Percentiles rank a stretch among this genome's conserved stretches.
Evolutionary conservation across 35 echinoderm and acorn worm genomes (phyloP).

Genomic region (Heliocidaris erythrogramma): DNA sequence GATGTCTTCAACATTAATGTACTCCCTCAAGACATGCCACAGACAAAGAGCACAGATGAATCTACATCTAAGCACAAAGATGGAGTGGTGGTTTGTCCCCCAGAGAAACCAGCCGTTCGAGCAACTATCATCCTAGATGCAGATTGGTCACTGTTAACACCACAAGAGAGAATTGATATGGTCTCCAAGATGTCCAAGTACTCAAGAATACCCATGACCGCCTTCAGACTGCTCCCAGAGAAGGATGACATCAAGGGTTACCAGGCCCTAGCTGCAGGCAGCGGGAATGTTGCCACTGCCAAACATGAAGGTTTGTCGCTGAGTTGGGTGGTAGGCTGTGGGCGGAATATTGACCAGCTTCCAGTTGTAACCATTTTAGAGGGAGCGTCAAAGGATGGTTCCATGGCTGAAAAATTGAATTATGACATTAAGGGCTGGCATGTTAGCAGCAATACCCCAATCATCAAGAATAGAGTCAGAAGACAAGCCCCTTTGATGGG

Average conservation of each 20-base stretch:
- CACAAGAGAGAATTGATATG: slow-evolving; percentile 60
- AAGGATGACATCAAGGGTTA: slow-evolving; percentile 62
- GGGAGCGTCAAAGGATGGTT: slow-evolving; percentile 79
- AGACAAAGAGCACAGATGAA: slow-evolving; percentile 14
- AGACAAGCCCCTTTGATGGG: slow-evolving; percentile 73
- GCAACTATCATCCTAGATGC: slow-evolving; percentile 98
- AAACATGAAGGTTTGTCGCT: slow-evolving; percentile 73
- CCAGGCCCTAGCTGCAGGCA: slow-evolving; percentile 74
- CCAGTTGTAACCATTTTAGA: slow-evolving; percentile 93
- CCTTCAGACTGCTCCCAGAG: slow-evolving; percentile 81
- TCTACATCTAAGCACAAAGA: slow-evolving; percentile 53
- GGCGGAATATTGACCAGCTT: slow-evolving; percentile 70
- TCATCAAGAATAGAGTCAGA: slow-evolving; percentile 60
- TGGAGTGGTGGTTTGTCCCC: slow-evolving; percentile 58
- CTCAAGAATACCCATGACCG: slow-evolving; percentile 78
- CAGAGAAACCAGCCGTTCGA: slow-evolving; percentile 65
- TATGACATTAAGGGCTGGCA: slow-evolving; percentile 95
- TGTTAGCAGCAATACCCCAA: slow-evolving; percentile 69
- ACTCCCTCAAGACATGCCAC: slow-evolving; percentile 1
- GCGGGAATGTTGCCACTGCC: slow-evolving; percentile 72
- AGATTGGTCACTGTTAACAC: slow-evolving; percentile 74
- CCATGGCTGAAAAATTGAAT: slow-evolving; percentile 84
- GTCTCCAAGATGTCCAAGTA: slow-evolving; percentile 92
- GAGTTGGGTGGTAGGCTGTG: slow-evolving; percentile 95
- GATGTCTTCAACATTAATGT: slow-evolving; percentile 87